Evolutionary conservation across 2,113 vertebrate genomes (phyloP), one percentile per base, ranked within the genome.

Genomic region (Paedocypris sp.): DNA sequence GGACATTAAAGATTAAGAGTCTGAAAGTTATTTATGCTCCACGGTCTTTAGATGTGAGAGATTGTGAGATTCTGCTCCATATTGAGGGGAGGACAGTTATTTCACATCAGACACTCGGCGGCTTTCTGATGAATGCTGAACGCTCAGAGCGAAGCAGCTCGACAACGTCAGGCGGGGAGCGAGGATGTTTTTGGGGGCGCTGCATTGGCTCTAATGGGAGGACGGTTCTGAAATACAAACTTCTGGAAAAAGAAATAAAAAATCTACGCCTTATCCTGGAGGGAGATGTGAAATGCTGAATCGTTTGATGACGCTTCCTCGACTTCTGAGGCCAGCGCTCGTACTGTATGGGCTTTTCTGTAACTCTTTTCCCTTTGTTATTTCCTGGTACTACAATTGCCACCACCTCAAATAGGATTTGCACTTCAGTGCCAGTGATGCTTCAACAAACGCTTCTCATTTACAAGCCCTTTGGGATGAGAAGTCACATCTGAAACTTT

Each of bases 1-100:
- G 47, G 57, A 38, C 61, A 75, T 75, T 73, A 66, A 75, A 73
- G 61, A 69, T 75, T 73, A 63, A 73, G 67, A 65, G 66, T 63
- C 50, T 29, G 56, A 33, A 71, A 67, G 68, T 70, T 66, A 69
- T 73, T 73, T 68, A 72, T 71, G 66, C 61, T 72, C 36, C 39
- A 66, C 61, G 25, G 23, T 73, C 66, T 77, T 68, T 60, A 63
- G 66, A 73, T 66, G 43, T 32, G 38, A 62, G 48, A 38, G 32
- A 28, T 39, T 54, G 19, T 39, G 41, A 52, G 56, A 64, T 64
- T 58, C 25, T 33, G n/a, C 49, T 50, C 38, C 18, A 33, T 51
- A 58, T 41, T 42, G 47, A 39, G 48, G 60, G 23, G 16, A 29
- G 52, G 26, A 5, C 23, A 43, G 33, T 56, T 53, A 46, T 60